Evolutionary conservation across 2,888 invertebrate species (phyloP).

Genomic region (Eristalis intricaria): DNA sequence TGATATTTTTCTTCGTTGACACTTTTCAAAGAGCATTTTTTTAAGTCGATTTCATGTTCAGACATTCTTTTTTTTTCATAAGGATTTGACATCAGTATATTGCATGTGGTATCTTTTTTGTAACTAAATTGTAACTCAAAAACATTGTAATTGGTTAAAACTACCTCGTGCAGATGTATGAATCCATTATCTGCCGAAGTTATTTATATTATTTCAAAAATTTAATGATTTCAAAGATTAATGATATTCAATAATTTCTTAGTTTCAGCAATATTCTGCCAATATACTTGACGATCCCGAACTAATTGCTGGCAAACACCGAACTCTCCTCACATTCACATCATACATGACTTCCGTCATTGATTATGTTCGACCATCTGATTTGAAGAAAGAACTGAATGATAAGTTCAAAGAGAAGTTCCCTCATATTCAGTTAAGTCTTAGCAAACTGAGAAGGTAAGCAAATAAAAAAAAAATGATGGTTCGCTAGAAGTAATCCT

Average conservation of each 20-base stretch:
- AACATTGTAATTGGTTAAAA: no score
- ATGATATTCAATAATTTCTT: not conserved
- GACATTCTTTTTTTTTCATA: no score
- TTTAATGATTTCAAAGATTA: no score
- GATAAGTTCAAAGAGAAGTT: conserved; percentile 98
- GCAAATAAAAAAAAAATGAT: not conserved
- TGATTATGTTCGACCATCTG: conserved; percentile 97
- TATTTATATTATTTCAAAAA: not conserved
- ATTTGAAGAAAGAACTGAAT: conserved; percentile 97
- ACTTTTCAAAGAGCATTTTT: no score
- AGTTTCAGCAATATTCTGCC: conserved; percentile 87
- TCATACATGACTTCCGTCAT: conserved; percentile 97
- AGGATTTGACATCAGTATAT: no score
- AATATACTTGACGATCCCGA: conserved; percentile 96
- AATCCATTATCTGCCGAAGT: not conserved
- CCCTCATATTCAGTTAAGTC: conserved; percentile 95
- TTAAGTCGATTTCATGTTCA: no score
- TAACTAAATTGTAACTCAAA: no score
- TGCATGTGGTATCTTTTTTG: no score
- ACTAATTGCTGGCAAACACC: conserved; percentile 93
- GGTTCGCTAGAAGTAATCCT: not conserved
- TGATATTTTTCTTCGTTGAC: no score
- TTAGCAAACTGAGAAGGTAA: conserved; percentile 97
- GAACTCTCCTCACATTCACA: conserved; percentile 92
- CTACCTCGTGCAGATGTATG: no score